These are phyloP conservation scores for Saccostrea echinata DNA, from an alignment of 1,140 invertebrate genomes.

Conservation along the genomic window DNA sequence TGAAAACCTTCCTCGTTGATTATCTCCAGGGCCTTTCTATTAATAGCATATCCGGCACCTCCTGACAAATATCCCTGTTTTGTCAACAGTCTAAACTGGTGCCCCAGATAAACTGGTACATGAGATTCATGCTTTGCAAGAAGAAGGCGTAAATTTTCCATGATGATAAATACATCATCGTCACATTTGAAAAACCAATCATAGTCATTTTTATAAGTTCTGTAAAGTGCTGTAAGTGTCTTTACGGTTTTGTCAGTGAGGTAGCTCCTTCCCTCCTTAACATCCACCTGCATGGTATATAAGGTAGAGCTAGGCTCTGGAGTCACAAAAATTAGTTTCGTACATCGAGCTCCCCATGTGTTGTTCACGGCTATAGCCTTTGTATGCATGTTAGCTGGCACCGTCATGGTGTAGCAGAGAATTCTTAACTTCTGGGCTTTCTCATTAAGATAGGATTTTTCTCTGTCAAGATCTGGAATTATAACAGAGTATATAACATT, in stretches of 20 bases:
- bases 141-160: constrained; percentile 79
- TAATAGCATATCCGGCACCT: constrained; percentile 89
- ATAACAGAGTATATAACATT: too few species aligned
- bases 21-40: constrained; percentile 74
- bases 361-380: constrained; percentile 95
- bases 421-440: constrained; percentile 83
- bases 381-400: constrained; percentile 91
- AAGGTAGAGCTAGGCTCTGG: constrained; percentile 65
- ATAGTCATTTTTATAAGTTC: constrained; percentile 80
- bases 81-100: constrained; percentile 69
- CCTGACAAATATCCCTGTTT: constrained; percentile 70
- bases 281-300: constrained; percentile 56
- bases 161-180: constrained; percentile 90
- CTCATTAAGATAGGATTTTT: not conserved
- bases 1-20: constrained; percentile 81
- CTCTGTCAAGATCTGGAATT: not conserved
- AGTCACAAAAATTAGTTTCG: constrained; percentile 87
- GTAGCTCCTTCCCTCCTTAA: constrained; percentile 58
- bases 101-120: constrained; percentile 71
- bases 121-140: constrained; percentile 63
- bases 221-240: constrained; percentile 83
- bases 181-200: constrained; percentile 98
- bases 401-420: constrained; percentile 97
- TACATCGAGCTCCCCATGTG: constrained; percentile 96
- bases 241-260: constrained; percentile 60